phyloP scores from a whole-genome alignment of 2,113 vertebrate species.

The Stigmatopora argus region DNA sequence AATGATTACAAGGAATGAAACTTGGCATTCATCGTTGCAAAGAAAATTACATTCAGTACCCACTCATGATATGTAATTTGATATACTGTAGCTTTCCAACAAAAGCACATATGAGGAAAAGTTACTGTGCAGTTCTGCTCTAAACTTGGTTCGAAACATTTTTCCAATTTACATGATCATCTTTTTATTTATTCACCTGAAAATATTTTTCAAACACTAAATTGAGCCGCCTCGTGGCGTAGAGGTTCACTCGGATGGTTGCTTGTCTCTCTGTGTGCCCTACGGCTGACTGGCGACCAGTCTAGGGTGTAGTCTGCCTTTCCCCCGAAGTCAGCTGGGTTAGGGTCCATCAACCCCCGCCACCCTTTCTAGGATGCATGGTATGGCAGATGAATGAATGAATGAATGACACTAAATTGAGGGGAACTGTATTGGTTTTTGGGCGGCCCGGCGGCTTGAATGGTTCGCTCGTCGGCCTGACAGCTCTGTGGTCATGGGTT shows the following conservation, averaged over 20 bases:
- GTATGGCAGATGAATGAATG: no score
- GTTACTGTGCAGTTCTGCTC: neutral
- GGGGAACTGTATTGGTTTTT: no score
- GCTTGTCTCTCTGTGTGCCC: neutral
- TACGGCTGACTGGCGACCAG: neutral
- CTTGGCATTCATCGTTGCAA: conserved; percentile 3
- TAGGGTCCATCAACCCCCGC: neutral
- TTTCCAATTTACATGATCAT: neutral
- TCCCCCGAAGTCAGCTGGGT: neutral
- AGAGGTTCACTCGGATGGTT: no score
- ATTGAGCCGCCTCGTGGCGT: neutral
- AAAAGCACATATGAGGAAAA: neutral
- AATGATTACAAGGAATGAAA: conserved; percentile 6
- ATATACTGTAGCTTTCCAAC: conserved; percentile 4
- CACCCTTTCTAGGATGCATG: no score
- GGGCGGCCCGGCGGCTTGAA: no score
- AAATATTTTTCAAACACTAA: neutral
- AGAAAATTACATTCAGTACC: conserved; percentile 8
- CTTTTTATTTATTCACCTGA: neutral
- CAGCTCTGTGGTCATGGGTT: no score
- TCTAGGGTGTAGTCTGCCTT: neutral
- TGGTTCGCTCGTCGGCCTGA: no score
- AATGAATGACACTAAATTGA: no score
- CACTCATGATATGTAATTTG: neutral
- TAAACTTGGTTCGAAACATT: neutral